phyloP scores from a whole-genome alignment of 2,113 vertebrate genomes.

The Elanoides forficatus region DNA sequence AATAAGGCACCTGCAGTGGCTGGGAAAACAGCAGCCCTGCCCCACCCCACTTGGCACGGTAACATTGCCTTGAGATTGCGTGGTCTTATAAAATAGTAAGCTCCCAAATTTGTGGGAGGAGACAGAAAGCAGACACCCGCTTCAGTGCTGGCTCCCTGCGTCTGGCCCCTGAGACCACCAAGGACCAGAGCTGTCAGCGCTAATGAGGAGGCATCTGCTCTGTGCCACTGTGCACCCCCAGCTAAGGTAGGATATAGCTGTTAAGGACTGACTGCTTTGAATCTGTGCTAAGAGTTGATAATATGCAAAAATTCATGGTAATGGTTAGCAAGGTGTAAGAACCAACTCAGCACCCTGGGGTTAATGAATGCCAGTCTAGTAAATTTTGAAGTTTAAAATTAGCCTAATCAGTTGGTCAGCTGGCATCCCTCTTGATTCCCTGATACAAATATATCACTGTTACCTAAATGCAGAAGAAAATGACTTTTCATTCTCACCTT shows the following conservation, averaged over 20 bases:
- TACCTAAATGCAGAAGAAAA: not conserved
- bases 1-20: not conserved
- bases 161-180: not conserved
- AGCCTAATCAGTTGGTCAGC: not conserved
- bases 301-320: not conserved
- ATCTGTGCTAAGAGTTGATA: not conserved
- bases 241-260: not conserved
- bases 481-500: not conserved
- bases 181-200: not conserved
- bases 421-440: not conserved
- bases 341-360: not conserved
- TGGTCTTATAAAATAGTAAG: not conserved
- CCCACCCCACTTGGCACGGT: accelerated
- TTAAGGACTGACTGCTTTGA: not conserved
- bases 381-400: not conserved
- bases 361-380: not conserved
- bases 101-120: not conserved
- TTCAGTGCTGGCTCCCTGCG: not conserved
- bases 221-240: no score
- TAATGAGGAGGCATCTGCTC: accelerated
- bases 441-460: not conserved
- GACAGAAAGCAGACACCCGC: not conserved
- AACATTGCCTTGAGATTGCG: not conserved
- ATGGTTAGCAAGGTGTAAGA: not conserved
- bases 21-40: not conserved